Evolutionary conservation across 2,113 vertebrate species (phyloP).

Genomic region (Alligator mississippiensis): DNA sequence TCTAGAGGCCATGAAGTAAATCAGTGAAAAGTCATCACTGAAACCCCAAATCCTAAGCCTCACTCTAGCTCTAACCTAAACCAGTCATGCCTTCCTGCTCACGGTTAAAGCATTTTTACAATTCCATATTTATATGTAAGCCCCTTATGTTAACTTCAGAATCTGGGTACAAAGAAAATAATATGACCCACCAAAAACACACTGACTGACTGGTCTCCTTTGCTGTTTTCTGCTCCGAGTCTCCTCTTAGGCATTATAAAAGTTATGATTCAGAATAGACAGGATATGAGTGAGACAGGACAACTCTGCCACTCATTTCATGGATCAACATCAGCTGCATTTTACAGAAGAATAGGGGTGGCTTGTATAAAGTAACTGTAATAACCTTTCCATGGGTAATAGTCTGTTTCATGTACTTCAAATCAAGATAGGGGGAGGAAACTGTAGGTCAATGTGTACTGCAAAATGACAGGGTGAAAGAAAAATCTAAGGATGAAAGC

Average conservation of each 20-base stretch:
- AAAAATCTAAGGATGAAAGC: neutral
- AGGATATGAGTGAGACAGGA: neutral
- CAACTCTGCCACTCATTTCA: neutral
- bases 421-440: neutral
- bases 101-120: slow-evolving; percentile 24
- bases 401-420: neutral
- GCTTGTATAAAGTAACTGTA: neutral
- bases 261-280: neutral
- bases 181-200: neutral
- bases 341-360: neutral
- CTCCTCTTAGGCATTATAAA: accelerated
- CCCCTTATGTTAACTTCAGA: slow-evolving; percentile 43
- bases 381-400: neutral
- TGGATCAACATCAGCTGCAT: neutral
- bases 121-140: slow-evolving; percentile 45
- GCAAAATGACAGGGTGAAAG: neutral
- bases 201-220: neutral
- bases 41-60: neutral
- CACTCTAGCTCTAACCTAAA: neutral
- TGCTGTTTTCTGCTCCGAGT: neutral
- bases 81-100: neutral
- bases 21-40: neutral
- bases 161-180: neutral
- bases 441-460: neutral
- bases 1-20: neutral